These are phyloP conservation scores for Orius insidiosus DNA, from an alignment of 1,140 invertebrate species.

Conservation along the genomic window DNA sequence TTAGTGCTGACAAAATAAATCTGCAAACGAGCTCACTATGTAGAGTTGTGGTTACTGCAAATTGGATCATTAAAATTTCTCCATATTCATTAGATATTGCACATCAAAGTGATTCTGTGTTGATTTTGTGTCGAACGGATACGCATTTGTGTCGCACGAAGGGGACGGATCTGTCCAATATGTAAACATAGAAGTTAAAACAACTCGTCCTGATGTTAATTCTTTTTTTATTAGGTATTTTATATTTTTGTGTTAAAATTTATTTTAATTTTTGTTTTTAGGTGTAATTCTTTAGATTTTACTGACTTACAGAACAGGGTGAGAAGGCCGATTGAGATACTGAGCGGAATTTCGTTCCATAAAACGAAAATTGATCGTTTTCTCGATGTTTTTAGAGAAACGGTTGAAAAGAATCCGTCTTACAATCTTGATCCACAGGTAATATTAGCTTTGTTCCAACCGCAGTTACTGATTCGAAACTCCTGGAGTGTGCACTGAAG, in stretches of 20 bases:
- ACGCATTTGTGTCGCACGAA: conserved; percentile 44
- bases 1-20: conserved; percentile 54
- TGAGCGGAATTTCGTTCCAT: conserved; percentile 59
- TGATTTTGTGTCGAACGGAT: conserved; percentile 55
- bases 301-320: conserved; percentile 62
- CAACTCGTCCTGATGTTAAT: conserved; percentile 32
- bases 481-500: too few relatives aligned
- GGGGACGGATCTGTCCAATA: conserved; percentile 51
- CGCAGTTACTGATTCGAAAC: too few relatives aligned
- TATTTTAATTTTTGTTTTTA: conserved; percentile 20
- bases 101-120: conserved; percentile 56
- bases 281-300: conserved; percentile 61
- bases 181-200: conserved; percentile 61
- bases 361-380: conserved; percentile 67
- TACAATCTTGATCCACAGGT: conserved; percentile 44
- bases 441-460: too few relatives aligned
- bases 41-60: conserved; percentile 60
- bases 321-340: conserved; percentile 49
- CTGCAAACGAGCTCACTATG: conserved; percentile 48
- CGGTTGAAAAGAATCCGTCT: conserved; percentile 51
- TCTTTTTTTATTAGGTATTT: conserved; percentile 39
- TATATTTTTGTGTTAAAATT: neutral
- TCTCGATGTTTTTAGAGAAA: conserved; percentile 61
- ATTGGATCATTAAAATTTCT: conserved; percentile 74
- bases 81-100: conserved; percentile 56